phyloP scores from a whole-genome alignment of 37 sponge, comb jelly and placozoan genomes.

The Beroe forskalii region DNA sequence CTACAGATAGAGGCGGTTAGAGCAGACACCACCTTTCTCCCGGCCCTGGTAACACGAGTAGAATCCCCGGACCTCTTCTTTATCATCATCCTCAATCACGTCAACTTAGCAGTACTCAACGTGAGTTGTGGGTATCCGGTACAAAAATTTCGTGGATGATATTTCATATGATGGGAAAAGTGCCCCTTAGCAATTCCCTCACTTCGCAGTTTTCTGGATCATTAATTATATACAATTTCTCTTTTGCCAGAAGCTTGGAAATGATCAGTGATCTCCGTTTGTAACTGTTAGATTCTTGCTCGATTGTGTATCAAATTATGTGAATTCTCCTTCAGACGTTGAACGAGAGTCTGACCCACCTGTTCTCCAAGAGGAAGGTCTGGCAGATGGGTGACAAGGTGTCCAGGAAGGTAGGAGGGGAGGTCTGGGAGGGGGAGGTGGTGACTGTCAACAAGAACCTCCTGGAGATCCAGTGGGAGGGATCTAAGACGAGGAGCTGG shows the following conservation, averaged over 20 bases:
- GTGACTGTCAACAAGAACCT: slow-evolving; percentile 9
- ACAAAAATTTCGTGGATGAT: no score
- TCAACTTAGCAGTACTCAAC: neutral
- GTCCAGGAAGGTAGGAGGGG: neutral
- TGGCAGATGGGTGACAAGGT: slow-evolving; percentile 15
- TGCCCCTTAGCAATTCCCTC: no score
- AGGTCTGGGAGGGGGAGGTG: neutral
- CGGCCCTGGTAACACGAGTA: slow-evolving; percentile 17
- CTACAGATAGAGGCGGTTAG: neutral
- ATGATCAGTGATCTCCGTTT: no score
- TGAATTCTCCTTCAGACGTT: slow-evolving; percentile 22
- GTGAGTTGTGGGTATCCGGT: neutral
- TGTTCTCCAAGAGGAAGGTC: neutral
- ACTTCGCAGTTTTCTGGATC: no score
- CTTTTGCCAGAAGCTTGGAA: no score
- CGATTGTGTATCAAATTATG: no score
- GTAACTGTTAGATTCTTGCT: no score
- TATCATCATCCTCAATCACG: neutral
- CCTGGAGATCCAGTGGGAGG: slow-evolving; percentile 12
- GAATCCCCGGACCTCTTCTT: slow-evolving; percentile 39
- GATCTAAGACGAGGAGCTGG: neutral
- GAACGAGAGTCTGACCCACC: neutral
- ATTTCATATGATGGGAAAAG: no score
- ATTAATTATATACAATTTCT: no score
- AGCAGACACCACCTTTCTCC: neutral